A percentile compares a stretch with the other conserved stretches of the same genome.
phyloP scores from a whole-genome alignment of 2,113 vertebrate genomes.

The Notechis scutatus region DNA sequence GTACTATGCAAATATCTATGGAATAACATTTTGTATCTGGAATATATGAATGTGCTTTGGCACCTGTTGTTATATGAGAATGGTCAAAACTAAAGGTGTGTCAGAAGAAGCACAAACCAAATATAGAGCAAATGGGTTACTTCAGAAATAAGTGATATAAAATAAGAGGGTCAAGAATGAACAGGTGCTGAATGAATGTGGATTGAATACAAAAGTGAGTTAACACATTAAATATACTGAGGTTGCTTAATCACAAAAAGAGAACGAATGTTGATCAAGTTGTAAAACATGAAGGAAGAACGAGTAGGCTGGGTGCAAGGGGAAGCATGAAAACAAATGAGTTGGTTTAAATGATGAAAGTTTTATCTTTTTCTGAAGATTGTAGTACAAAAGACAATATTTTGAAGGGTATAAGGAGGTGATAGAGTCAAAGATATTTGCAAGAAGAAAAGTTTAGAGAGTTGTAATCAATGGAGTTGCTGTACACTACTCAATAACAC shows the following conservation, averaged over 20 bases:
- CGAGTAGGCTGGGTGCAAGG: not conserved
- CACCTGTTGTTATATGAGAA: not conserved
- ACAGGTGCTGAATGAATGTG: not conserved
- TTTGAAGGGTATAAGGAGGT: not conserved
- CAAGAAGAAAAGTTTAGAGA: not conserved
- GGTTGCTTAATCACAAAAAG: not conserved
- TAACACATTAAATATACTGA: not conserved
- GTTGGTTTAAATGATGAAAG: not conserved
- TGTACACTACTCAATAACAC: not conserved
- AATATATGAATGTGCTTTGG: not conserved
- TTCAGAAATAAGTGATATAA: not conserved
- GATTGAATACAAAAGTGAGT: not conserved
- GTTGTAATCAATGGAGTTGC: not conserved
- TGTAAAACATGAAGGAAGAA: not conserved
- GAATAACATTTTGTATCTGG: not conserved
- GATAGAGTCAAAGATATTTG: not conserved
- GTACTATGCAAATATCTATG: not conserved
- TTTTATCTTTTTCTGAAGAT: not conserved
- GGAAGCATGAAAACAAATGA: not conserved
- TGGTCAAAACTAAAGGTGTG: not conserved
- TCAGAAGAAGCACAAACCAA: not conserved
- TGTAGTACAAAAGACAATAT: not conserved
- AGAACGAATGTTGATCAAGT: not conserved
- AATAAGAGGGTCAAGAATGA: not conserved
- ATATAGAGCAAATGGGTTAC: not conserved